These are phyloP conservation scores for Dromaius novaehollandiae DNA, from an alignment of 2,113 vertebrate species.

Conservation along the genomic window DNA sequence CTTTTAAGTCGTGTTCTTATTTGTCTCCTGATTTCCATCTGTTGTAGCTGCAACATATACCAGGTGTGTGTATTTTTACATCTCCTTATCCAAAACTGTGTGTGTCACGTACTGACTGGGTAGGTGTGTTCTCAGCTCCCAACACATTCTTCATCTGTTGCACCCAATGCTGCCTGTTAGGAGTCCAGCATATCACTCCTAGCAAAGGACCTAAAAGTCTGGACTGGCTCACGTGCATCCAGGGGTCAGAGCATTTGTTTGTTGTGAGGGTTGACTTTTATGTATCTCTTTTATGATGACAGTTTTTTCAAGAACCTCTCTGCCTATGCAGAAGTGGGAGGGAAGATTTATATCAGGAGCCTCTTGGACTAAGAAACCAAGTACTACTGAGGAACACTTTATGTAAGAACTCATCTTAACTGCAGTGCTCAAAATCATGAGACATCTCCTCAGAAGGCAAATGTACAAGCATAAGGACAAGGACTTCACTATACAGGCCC, in stretches of 20 bases:
- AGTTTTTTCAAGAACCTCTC: background rate
- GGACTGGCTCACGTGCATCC: background rate
- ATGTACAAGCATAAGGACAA: background rate
- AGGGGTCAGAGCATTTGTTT: fast-evolving
- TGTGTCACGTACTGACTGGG: background rate
- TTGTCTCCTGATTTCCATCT: background rate
- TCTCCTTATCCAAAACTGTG: background rate
- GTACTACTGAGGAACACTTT: background rate
- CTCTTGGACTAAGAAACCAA: background rate
- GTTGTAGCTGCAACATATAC: background rate
- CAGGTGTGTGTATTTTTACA: background rate
- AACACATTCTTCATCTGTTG: background rate
- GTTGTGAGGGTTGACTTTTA: background rate
- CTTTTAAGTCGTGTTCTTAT: background rate
- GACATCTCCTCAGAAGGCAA: background rate
- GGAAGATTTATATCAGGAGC: background rate
- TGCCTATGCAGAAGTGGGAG: background rate
- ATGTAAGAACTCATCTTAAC: background rate
- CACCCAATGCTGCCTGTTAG: background rate
- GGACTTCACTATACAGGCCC: background rate
- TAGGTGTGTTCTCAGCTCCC: background rate
- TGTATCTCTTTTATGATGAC: fast-evolving
- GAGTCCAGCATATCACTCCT: background rate
- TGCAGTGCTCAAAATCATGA: background rate
- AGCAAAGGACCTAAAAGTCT: background rate